phyloP scores from a whole-genome alignment of 2,888 invertebrate genomes.

The Sminthurides aquaticus region DNA sequence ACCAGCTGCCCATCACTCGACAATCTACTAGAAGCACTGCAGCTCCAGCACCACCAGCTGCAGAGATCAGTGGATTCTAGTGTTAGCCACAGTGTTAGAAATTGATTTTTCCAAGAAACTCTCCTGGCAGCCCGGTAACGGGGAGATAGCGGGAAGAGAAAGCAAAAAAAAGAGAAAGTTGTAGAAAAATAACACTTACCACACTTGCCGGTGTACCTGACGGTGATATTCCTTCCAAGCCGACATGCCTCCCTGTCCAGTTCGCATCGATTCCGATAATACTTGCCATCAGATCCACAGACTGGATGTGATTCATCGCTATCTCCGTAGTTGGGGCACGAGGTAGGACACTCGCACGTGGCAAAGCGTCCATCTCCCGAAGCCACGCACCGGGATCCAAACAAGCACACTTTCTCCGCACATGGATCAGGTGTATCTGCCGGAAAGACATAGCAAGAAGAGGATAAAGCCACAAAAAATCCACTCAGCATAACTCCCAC shows the following conservation, averaged over 20 bases:
- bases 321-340: constrained; percentile 76
- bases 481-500: neutral
- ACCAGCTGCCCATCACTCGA: too few species aligned
- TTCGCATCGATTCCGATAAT: constrained; percentile 75
- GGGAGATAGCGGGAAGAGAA: too few species aligned
- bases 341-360: constrained; percentile 48
- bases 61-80: too few species aligned
- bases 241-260: constrained; percentile 72
- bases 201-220: constrained; percentile 78
- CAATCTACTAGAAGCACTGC: too few species aligned
- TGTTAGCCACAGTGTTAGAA: too few species aligned
- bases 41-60: too few species aligned
- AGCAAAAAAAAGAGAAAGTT: neutral
- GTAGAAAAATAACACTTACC: constrained; percentile 56
- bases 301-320: constrained; percentile 70
- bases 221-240: constrained; percentile 63
- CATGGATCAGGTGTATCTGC: constrained; percentile 67
- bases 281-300: constrained; percentile 52
- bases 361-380: constrained; percentile 39
- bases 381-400: constrained; percentile 60
- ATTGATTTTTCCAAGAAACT: too few species aligned
- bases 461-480: neutral
- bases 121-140: too few species aligned
- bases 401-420: constrained; percentile 59
- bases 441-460: constrained; percentile 47